Base-by-base conservation (phyloP, 2,888 invertebrate species). In the Lithosia quadra region DNA sequence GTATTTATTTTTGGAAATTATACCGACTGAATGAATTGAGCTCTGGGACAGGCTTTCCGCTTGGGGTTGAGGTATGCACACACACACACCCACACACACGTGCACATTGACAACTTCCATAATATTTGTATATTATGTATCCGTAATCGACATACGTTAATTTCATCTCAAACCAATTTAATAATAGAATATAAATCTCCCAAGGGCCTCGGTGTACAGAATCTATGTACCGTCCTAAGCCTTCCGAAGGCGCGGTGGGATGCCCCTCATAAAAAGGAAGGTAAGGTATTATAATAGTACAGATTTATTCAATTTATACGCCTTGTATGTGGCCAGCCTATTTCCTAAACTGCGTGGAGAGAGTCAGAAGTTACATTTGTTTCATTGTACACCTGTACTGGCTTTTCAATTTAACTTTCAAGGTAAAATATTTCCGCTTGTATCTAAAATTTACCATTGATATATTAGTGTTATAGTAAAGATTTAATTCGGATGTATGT, bases 331-430 rank as follows among this genome's bases (percentile, higher is more conserved):
- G 18, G 18, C 0, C 43, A 43, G 43, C 18, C 43, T 43, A 43
- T 43, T 15, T 5, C 43, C 43, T 43, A 43, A 18, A 49, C 1
- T 49, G 9, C 18, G n/a, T 49, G n/a, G 9, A 49, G 15, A n/a
- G 18, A 49, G 49, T 49, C 49, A 49, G 49, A 9, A 18, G 2
- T 49, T 49, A 49, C 49, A 49, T n/a, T 49, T 49, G n/a, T 49
- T 49, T 18, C n/a, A 49, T n/a, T n/a, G 49, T n/a, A 9, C n/a
- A 49, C 43, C 18, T 18, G 43, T 43, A 9, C 49, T 49, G 49
- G 9, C n/a, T 49, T 43, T n/a, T 49, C 49, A n/a, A n/a, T 49
- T n/a, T 49, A 49, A 49, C 49, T 49, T 49, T 49, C 49, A 49
- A n/a, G n/a, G 49, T 49, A n/a, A 49, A 49, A 49, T n/a, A 49